Conservation (phyloP, 1,140 invertebrate genomes). For the Cyphomyrmex costatus region DNA sequence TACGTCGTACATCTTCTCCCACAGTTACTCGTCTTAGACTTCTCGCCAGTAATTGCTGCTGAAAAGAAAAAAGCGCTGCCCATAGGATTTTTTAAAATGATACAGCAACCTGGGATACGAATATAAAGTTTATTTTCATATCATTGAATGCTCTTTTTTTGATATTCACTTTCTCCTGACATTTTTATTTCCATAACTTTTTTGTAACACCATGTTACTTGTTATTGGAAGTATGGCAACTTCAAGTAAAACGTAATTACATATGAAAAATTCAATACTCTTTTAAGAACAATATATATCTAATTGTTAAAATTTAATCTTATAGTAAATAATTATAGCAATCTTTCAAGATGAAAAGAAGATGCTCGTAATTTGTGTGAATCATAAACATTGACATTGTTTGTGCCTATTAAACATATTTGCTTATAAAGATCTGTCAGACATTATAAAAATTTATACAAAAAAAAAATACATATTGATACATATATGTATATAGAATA, state of each 20-base stretch:
- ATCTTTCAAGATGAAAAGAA: conserved; percentile 36
- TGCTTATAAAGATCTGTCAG: background rate
- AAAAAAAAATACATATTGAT: background rate
- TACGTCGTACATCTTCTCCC: conserved; percentile 86
- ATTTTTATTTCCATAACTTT: conserved; percentile 68
- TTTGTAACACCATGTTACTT: conserved; percentile 55
- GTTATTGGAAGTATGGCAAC: conserved; percentile 34
- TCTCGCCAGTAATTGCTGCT: conserved; percentile 82
- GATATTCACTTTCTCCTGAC: conserved; percentile 57
- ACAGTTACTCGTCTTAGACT: conserved; percentile 86
- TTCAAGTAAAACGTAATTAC: conserved; percentile 14
- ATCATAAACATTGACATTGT: background rate
- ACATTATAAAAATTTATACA: conserved; percentile 23
- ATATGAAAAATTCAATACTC: conserved; percentile 1
- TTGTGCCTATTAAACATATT: background rate
- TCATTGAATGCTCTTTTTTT: conserved; percentile 45
- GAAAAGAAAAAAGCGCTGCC: conserved; percentile 80
- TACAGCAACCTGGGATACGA: conserved; percentile 62
- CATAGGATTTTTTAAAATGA: conserved; percentile 78
- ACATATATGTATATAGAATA: background rate
- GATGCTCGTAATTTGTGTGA: background rate
- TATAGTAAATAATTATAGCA: background rate
- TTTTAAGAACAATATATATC: background rate
- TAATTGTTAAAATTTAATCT: background rate
- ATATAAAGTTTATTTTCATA: conserved; percentile 75